Evolutionary conservation across 1,140 invertebrate species (phyloP), one percentile per base, ranked within the genome.

Genomic region (Pogonomyrmex barbatus): DNA sequence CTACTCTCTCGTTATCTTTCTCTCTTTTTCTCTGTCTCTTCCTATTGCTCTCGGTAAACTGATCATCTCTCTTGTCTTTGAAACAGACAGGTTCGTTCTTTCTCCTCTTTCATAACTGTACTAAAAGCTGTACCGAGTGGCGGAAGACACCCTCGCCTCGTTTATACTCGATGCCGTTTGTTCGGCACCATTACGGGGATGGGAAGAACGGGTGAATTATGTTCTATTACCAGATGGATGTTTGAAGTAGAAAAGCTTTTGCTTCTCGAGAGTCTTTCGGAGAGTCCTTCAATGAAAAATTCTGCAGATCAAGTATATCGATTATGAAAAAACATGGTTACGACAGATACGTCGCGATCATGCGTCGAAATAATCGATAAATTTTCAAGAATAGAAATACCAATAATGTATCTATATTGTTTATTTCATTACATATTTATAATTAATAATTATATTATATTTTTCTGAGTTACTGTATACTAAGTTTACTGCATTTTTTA

Each of bases 121-220:
- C 63, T 79, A 63, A 63, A 77, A 68, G 77, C 77, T 54, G 63
- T 30, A 73, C 33, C 30, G 52, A 45, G 60, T 68, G 39, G 62
- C 67, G 67, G 73, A 36, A 82, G 52, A 9, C 52, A 73, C 17
- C 30, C 52, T 70, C 47, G 12, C 33, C 73, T 77, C 47, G 47
- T n/a, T 81, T 81, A 82, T 82, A 58, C 17, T 17, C 10, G 42
- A 71, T 58, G 54, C 42, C 30, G 67, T 82, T 82, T 82, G 65
- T 82, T 70, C 67, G 24, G 17, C 5, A 30, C 17, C 30, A 70
- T 82, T 71, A 82, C 54, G 42, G 30, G 67, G 24, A 73, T 58
- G 42, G 24, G 2, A 67, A 81, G 47, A 52, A 47, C 14, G 17
- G 45, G 68, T 54, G 62, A 45, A 52, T 79, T 79, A 47, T 62